Evolutionary conservation across 1,140 invertebrate species (phyloP), one percentile per base, ranked within the genome.

Genomic region (Pseudachorutes palmiensis): DNA sequence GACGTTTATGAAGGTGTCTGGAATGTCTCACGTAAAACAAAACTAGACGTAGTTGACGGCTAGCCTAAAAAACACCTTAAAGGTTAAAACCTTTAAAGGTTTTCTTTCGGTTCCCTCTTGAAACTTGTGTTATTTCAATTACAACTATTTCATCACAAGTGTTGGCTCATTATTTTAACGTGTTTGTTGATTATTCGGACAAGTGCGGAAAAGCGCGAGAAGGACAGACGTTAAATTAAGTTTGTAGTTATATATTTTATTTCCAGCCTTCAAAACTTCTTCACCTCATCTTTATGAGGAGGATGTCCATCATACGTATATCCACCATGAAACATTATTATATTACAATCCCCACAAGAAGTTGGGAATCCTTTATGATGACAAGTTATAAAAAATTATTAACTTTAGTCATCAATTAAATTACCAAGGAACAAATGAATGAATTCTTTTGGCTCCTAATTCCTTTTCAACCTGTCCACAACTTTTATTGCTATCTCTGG

Each of bases 1-100:
- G 51, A 71, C 67, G 68, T 69, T 71, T 71, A 69, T 71, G 66
- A 64, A 68, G 70, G 70, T 70, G 66, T 71, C 61, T 68, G 70
- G 70, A 71, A 71, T 71, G 66, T 59, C 41, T 61, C 67, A 41
- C 51, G 51, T 55, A 55, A 55, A 55, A 22, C 36, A 19, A n/a
- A n/a, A n/a, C n/a, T n/a, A n/a, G n/a, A n/a, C n/a, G n/a, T n/a
- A n/a, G n/a, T n/a, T n/a, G n/a, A n/a, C n/a, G n/a, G n/a, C n/a
- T n/a, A n/a, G n/a, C n/a, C n/a, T n/a, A n/a, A n/a, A n/a, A n/a
- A n/a, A n/a, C n/a, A n/a, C n/a, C n/a, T n/a, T n/a, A n/a, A n/a
- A n/a, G n/a, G n/a, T n/a, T n/a, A n/a, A n/a, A n/a, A n/a, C n/a
- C n/a, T n/a, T n/a, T n/a, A n/a, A n/a, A n/a, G n/a, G n/a, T n/a